These are phyloP conservation scores for Rhincodon typus DNA, from an alignment of 2,797 vertebrate species.

Conservation along the genomic window DNA sequence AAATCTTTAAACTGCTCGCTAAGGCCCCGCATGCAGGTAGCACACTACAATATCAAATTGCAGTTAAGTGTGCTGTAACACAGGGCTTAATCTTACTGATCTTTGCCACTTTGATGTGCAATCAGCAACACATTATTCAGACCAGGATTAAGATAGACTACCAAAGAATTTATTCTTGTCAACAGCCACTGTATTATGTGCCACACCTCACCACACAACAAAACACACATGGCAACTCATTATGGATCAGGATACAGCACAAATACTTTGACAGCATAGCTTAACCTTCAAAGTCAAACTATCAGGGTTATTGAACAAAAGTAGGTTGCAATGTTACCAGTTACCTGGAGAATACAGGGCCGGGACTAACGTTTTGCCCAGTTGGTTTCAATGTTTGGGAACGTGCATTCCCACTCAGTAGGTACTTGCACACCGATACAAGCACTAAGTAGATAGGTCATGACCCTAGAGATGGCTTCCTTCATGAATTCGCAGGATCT, in stretches of 20 bases:
- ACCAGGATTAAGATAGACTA: not conserved
- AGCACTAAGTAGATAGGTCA: not conserved
- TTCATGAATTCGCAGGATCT: not conserved
- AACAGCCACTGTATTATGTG: not conserved
- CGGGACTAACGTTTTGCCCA: not conserved
- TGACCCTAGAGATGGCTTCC: not conserved
- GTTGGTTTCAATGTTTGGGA: not conserved
- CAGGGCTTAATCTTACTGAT: not conserved
- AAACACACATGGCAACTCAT: not conserved
- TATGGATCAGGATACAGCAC: not conserved
- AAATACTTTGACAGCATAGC: not conserved
- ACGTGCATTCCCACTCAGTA: not conserved
- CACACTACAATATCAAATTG: not conserved
- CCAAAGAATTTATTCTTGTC: not conserved
- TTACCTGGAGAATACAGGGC: not conserved
- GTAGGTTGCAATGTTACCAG: not conserved
- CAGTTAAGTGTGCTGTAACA: not conserved
- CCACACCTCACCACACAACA: not conserved
- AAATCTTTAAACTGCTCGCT: not conserved
- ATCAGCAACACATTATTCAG: not conserved
- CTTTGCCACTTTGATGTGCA: not conserved
- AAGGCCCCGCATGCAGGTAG: not conserved
- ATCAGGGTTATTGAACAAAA: not conserved
- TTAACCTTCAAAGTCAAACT: not conserved
- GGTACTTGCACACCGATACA: not conserved